These are phyloP conservation scores for Morinoia aosen DNA, from an alignment of 2,888 invertebrate species.

Conservation along the genomic window DNA sequence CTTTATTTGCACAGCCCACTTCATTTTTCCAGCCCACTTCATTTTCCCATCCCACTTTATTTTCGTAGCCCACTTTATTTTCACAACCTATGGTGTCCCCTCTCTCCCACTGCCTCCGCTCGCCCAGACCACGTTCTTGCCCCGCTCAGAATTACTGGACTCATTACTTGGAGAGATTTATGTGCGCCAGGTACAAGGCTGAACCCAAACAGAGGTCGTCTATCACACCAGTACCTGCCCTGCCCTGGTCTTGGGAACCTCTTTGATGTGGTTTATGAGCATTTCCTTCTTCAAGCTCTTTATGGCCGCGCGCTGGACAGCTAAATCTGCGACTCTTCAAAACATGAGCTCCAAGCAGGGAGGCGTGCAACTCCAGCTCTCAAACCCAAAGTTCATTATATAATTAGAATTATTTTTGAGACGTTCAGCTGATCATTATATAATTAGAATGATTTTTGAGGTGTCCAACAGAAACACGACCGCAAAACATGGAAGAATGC, in stretches of 20 bases:
- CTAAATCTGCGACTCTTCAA: conserved; percentile 17
- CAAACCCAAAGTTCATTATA: neutral
- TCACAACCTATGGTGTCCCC: too few relatives aligned
- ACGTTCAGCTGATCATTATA: neutral
- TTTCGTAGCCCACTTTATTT: too few relatives aligned
- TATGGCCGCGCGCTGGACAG: neutral
- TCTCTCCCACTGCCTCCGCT: neutral
- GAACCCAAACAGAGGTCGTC: conserved; percentile 48
- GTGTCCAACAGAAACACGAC: too few relatives aligned
- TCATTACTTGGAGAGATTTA: conserved; percentile 49
- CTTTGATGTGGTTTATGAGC: conserved; percentile 37
- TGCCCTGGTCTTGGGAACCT: neutral
- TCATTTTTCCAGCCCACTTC: neutral
- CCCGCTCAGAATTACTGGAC: conserved; percentile 20
- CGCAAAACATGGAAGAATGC: too few relatives aligned
- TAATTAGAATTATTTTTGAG: neutral
- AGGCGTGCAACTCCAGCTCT: neutral
- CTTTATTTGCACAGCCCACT: neutral
- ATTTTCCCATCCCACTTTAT: too few relatives aligned
- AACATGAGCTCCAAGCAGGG: neutral
- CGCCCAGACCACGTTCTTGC: neutral
- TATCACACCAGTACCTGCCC: conserved; percentile 36
- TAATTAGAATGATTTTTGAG: too few relatives aligned
- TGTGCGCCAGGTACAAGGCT: conserved; percentile 35
- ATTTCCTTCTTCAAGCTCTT: conserved; percentile 31